Base-by-base conservation (phyloP, 2,888 invertebrate species). In the Stictocephala bisonia region DNA sequence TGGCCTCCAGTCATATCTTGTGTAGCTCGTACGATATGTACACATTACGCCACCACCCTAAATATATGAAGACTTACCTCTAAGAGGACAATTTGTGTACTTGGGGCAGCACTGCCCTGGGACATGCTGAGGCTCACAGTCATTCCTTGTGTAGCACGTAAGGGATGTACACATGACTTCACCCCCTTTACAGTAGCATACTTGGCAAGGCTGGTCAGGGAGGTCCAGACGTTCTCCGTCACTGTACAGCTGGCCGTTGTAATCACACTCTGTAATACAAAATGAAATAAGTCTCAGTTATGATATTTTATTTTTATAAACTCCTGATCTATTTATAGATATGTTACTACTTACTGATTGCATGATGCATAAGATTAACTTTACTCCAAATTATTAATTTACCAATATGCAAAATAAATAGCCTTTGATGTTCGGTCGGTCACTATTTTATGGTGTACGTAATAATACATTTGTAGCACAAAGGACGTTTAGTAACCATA, bases 131-230 rank as follows among this genome's bases (percentile, higher is more conserved):
- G 92, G 92, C 80, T 88, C 87, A 84, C 93, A 93, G 84, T 93
- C 93, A 78, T 90, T 89, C 68, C 93, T 86, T 79, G 89, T 88
- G 84, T 90, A 92, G 84, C 93, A 93, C 67, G 91, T 90, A 77
- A 93, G 90, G 75, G 90, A 88, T 56, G 91, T 90, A 84, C 93
- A 93, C 80, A 91, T 90, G 79, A 93, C 89, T 83, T 92, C 92
- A 1, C 93, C 93, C 22, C 92, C 92, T 84, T 91, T 89, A 84
- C 93, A 93, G 84, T 92, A 92, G 84, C 93, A 93, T 74, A 91
- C 91, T 80, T 90, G 90, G 85, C 93, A 93, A 26, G 93, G 93
- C 90, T 78, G 75, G 27, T 88, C 88, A 3, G 90, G 90, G 81
- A 90, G 89, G 70, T 84, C 83, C 74, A 93, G 86, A 83, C 90